Base-by-base conservation (phyloP, 2,113 vertebrate species). In the Kryptolebias marmoratus region DNA sequence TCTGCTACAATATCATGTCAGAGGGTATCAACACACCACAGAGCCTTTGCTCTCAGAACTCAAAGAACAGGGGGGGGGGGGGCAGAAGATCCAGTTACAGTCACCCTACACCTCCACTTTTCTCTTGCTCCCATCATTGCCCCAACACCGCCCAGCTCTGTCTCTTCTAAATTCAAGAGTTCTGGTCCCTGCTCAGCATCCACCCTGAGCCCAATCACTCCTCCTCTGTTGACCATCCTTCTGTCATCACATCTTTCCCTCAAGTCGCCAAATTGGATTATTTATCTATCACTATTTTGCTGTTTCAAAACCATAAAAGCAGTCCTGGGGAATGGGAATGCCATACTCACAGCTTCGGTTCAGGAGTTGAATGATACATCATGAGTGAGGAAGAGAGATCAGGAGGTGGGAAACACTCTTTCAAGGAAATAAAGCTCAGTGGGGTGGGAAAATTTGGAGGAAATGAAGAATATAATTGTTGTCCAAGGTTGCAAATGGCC, bases 1-100 rank as follows among this genome's bases (percentile, higher is more conserved):
- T 82, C 71, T 81, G 79, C 83, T 88, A 57, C 87, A 79, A 77
- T 82, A 87, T 90, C 83, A 90, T 90, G 89, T 88, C 75, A 79
- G 74, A 71, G 81, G 87, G 81, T 85, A 91, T 89, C 77, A 83
- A 77, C 81, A 84, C 78, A 81, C 75, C 87, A 88, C 87, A 89
- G 87, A 90, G 84, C 55, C 75, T 65, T 65, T 64, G 68, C 54
- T 83, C 57, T 77, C 78, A 62, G 64, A 65, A 62, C 57, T 54
- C 62, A 56, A 32, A 68, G 61, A 82, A 68, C 30, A 39, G 44
- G 61, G 42, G 59, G 62, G 77, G 14, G 70, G 47, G 64, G 53
- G 42, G 57, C n/a, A 31, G 22, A 16, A 69, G 82, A 85, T 92
- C 81, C 59, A 53, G 69, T 93, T 91, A 84, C 90, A 81, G 86